These are phyloP conservation scores for Apoda limacodes DNA, from an alignment of 2,888 invertebrate species.

Conservation along the genomic window DNA sequence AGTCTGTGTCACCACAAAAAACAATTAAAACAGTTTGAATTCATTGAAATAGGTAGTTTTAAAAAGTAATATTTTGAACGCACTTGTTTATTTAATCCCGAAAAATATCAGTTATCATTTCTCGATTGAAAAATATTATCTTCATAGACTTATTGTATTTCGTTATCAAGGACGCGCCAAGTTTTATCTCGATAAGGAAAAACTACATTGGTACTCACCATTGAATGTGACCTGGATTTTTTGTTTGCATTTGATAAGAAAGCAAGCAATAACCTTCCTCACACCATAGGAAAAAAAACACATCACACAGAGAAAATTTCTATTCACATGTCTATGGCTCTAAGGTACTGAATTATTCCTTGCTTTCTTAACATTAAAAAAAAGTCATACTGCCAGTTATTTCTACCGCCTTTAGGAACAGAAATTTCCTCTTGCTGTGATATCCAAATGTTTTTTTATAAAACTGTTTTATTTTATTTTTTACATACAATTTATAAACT, in stretches of 20 bases:
- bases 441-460: constrained; percentile 23
- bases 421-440: constrained; percentile 65
- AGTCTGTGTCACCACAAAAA: no score
- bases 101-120: no score
- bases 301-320: constrained; percentile 67
- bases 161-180: no score
- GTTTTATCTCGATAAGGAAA: no score
- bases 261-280: constrained; percentile 54
- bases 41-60: no score
- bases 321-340: constrained; percentile 32
- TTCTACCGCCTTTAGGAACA: constrained; percentile 56
- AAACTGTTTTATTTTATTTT: constrained; percentile 21
- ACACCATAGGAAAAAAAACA: constrained; percentile 32
- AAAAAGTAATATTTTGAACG: no score
- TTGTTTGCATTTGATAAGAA: constrained; percentile 58
- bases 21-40: no score
- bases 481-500: constrained; percentile 8
- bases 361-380: constrained; percentile 51
- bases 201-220: constrained; percentile 50
- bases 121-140: no score
- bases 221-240: constrained; percentile 39
- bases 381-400: constrained; percentile 33
- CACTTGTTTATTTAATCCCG: no score
- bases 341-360: constrained; percentile 27
- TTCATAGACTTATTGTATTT: no score